Conservation (phyloP, 2,888 invertebrate species). For the Helleia helle region DNA sequence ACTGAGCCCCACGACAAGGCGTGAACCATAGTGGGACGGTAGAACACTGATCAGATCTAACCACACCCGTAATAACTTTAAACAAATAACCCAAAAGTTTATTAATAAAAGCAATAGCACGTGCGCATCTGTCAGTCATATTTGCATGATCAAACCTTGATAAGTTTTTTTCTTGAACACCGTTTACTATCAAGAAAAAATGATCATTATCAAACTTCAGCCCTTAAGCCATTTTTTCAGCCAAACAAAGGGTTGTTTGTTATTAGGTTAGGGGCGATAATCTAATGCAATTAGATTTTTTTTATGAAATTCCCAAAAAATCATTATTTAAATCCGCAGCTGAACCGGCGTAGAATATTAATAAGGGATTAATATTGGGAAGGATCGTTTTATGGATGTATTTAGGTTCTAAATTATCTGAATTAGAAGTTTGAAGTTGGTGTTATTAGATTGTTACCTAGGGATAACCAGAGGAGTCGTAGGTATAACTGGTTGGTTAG, state of each 20-base stretch:
- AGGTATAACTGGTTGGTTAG: no score
- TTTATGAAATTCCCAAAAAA: constrained; percentile 45
- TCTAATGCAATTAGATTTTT: constrained; percentile 69
- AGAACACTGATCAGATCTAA: neutral
- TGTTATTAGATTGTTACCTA: no score
- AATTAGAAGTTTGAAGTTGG: no score
- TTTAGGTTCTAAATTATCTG: no score
- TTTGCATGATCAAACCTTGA: constrained; percentile 69
- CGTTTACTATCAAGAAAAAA: constrained; percentile 66
- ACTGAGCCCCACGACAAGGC: no score
- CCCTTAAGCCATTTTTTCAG: constrained; percentile 72
- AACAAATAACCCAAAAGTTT: neutral
- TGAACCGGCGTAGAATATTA: constrained; percentile 55
- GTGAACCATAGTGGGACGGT: no score
- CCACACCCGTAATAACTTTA: neutral
- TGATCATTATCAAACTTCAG: constrained; percentile 69
- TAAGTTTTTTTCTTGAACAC: constrained; percentile 67
- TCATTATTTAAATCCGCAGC: constrained; percentile 71
- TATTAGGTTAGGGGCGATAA: constrained; percentile 73
- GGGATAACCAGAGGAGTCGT: no score
- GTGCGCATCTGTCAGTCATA: constrained; percentile 62
- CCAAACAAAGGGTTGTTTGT: constrained; percentile 70
- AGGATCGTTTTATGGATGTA: constrained; percentile 11
- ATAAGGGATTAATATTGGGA: constrained; percentile 40
- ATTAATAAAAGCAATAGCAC: constrained; percentile 29